Evolutionary conservation across 2,888 invertebrate species (phyloP).

Genomic region (Spodoptera exigua): DNA sequence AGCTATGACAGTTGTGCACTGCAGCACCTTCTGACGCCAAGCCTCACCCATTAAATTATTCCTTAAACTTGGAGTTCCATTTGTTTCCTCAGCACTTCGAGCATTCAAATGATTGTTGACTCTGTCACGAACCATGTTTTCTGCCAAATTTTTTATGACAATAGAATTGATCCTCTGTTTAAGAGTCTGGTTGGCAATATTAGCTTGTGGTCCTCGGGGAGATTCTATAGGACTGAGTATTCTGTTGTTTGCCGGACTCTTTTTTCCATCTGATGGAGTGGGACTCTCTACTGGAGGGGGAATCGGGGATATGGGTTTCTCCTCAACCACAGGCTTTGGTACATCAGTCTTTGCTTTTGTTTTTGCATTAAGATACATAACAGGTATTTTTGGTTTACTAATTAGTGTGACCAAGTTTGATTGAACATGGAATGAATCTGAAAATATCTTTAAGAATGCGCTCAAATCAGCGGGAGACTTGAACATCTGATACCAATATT

Average conservation of each 20-base stretch:
- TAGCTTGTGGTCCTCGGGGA: constrained; percentile 84
- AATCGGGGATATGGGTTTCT: constrained; percentile 77
- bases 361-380: constrained; percentile 87
- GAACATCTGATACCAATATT: constrained; percentile 95
- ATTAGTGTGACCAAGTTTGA: constrained; percentile 96
- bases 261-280: constrained; percentile 83
- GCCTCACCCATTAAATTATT: constrained; percentile 91
- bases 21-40: constrained; percentile 94
- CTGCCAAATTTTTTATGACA: constrained; percentile 96
- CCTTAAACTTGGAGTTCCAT: constrained; percentile 80
- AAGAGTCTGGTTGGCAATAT: constrained; percentile 92
- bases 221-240: constrained; percentile 88
- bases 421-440: constrained; percentile 98
- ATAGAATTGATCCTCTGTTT: constrained; percentile 96
- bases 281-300: constrained; percentile 81
- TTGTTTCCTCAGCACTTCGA: constrained; percentile 80
- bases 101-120: constrained; percentile 85
- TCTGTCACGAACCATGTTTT: constrained; percentile 91
- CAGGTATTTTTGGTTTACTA: constrained; percentile 92
- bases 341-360: constrained; percentile 85
- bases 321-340: constrained; percentile 85
- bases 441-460: constrained; percentile 97
- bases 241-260: constrained; percentile 83
- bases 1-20: constrained; percentile 94
- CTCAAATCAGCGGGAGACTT: constrained; percentile 96